Evolutionary conservation across 1,140 invertebrate species (phyloP), one percentile per base, ranked within the genome.

Genomic region (Drosophila serrata): DNA sequence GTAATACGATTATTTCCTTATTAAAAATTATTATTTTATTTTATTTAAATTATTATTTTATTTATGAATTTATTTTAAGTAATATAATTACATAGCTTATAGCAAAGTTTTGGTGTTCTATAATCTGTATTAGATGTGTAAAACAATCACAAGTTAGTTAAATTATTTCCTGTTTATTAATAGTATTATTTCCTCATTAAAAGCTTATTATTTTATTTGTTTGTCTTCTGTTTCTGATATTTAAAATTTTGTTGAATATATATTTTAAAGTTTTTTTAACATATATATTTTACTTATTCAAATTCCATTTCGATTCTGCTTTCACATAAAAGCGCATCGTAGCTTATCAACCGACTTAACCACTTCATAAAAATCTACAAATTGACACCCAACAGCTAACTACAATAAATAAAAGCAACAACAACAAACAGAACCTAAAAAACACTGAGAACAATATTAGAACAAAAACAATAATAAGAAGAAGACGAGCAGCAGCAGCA

Each of bases 321-420:
- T 8, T 48, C 6, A 9, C 12, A 24, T 27, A 7, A 22, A 33
- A 58, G 65, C 68, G 48, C 40, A 70, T 70, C 33, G 15, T 11
- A 70, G 65, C 51, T 70, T 49, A 69, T 72, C 65, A 49, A 70
- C 35, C 35, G 43, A 42, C 42, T 72, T 48, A 46, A 42, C 65
- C 65, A 72, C 51, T 72, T 45, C n/a, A 59, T 42, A 40, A 42
- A 42, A 72, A 49, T 72, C 43, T 35, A 73, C 53, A 59, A 72
- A 72, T 72, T 72, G 53, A 72, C 65, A 70, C 69, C 49, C 67
- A 43, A 27, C 69, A 72, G 37, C 68, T 72, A 72, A 72, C 53
- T 12, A 72, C 68, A 72, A 53, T 15, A 68, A 72, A 53, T 15
- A 68, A 73, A 27, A 59, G 12, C 42, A 58, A 8, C 69, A 73